Evolutionary conservation across 2,113 vertebrate genomes (phyloP), one percentile per base, ranked within the genome.

Genomic region (Illadopsis cleaveri): DNA sequence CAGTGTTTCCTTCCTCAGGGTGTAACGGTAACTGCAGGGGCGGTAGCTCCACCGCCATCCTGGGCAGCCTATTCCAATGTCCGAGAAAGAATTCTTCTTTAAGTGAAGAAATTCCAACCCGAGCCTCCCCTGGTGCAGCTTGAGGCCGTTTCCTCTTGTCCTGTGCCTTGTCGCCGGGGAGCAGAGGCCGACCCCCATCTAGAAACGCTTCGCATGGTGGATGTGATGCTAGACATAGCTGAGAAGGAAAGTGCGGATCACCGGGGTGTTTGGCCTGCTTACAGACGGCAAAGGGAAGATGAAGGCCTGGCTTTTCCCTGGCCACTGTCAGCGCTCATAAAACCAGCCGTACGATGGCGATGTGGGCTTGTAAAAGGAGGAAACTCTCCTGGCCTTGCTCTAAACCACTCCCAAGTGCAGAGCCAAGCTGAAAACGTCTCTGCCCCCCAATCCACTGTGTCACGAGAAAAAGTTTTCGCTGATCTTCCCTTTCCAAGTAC

Each of bases 161-260:
- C 25, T 12, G 17, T 17, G 33, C 33, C 22, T 27, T 42, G 25
- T 64, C 57, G 17, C 9, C 10, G 48, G 35, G 17, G 31, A 40
- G 44, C 31, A 50, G 61, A 42, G 37, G 58, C 35, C 10, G 35
- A 9, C 3, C 8, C 12, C 3, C 10, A 1, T 4, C 16, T 25
- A 35, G 60, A 30, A 38, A 3, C 5, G 5, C 44, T 40, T 16
- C 0, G 24, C 15, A 2, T 48, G 19, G 12, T 7, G 15, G 30
- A 2, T 50, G 35, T 2, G 50, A 8, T n/a, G 42, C 30, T 13
- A 0, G 8, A 0, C 8, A 0, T 0, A 8, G 35, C 2, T 17
- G 44, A 22, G 53, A 10, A 12, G 22, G 25, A 37, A 22, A 21
- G 31, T 10, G 72, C 3, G 2, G 15, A 1, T 58, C 14, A 0